A percentile compares a stretch with the other conserved stretches of the same genome.
These are phyloP conservation scores for Goniozus legneri DNA, from an alignment of 1,140 invertebrate species.

Conservation along the genomic window DNA sequence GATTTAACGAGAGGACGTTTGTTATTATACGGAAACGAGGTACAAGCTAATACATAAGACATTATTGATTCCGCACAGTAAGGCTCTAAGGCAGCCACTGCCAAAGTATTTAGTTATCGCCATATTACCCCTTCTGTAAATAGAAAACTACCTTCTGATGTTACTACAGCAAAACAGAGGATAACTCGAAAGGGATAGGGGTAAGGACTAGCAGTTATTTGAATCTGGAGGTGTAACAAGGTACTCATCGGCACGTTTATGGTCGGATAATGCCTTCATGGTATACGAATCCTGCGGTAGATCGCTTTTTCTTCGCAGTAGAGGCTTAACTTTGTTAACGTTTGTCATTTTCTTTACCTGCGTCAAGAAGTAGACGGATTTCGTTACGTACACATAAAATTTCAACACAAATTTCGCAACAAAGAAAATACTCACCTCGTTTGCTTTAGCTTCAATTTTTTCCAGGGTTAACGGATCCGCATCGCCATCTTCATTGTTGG, in stretches of 20 bases:
- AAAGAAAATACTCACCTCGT: slow-evolving; percentile 61
- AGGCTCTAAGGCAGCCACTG: slow-evolving; percentile 14
- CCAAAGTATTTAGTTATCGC: slow-evolving; percentile 15
- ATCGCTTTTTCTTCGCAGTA: slow-evolving; percentile 91
- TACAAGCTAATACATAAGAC: slow-evolving; percentile 16
- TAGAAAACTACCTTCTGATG: slow-evolving; percentile 45
- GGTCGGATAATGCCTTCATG: slow-evolving; percentile 83
- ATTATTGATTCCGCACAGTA: slow-evolving; percentile 23
- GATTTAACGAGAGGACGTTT: slow-evolving; percentile 12
- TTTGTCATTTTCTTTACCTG: slow-evolving; percentile 52
- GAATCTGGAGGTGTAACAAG: slow-evolving; percentile 79
- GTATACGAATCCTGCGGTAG: slow-evolving; percentile 88
- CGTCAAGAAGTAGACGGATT: neutral
- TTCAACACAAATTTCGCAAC: neutral
- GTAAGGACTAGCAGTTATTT: slow-evolving; percentile 74
- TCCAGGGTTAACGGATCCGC: slow-evolving; percentile 64
- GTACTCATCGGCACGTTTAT: slow-evolving; percentile 87
- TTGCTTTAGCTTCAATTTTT: slow-evolving; percentile 74
- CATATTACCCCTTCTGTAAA: slow-evolving; percentile 15
- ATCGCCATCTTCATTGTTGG: slow-evolving; percentile 63
- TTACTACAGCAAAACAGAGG: slow-evolving; percentile 47
- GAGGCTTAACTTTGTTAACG: slow-evolving; percentile 76
- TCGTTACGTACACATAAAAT: neutral
- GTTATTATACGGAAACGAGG: slow-evolving; percentile 9
- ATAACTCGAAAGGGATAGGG: slow-evolving; percentile 43